Conservation (phyloP, 2,113 vertebrate genomes). For the Puffinus mauretanicus region DNA sequence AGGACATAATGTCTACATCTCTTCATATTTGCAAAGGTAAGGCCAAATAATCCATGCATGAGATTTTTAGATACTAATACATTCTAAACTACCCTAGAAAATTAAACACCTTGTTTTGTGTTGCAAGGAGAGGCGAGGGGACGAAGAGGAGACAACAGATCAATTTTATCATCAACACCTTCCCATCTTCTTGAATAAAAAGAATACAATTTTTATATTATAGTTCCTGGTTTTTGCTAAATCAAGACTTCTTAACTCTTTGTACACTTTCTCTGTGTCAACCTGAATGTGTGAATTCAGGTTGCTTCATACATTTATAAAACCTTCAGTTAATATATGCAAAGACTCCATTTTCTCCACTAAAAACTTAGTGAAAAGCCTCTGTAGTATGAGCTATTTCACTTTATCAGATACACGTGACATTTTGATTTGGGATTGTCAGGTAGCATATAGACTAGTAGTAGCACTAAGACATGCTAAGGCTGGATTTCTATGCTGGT, state of each 20-base stretch:
- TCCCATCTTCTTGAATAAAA: not conserved
- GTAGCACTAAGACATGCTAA: not conserved
- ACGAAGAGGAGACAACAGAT: not conserved
- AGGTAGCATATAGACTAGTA: not conserved
- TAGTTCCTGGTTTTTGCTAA: not conserved
- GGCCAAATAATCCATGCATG: not conserved
- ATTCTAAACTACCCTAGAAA: not conserved
- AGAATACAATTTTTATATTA: not conserved
- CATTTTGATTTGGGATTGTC: not conserved
- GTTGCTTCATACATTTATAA: not conserved
- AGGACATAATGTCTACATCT: not conserved
- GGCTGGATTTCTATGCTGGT: not conserved
- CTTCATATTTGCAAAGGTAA: not conserved
- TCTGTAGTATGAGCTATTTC: not conserved
- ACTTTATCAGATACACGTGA: not conserved
- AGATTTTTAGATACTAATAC: not conserved
- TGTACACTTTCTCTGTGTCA: not conserved
- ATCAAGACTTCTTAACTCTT: not conserved
- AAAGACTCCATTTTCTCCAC: not conserved
- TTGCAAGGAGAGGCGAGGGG: not conserved
- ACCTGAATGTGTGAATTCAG: not conserved
- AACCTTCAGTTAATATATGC: not conserved
- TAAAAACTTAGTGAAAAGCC: not conserved
- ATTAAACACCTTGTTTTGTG: not conserved
- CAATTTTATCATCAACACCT: not conserved